These are phyloP conservation scores for Anoplopoma fimbria DNA, from an alignment of 2,113 vertebrate species.

Conservation along the genomic window DNA sequence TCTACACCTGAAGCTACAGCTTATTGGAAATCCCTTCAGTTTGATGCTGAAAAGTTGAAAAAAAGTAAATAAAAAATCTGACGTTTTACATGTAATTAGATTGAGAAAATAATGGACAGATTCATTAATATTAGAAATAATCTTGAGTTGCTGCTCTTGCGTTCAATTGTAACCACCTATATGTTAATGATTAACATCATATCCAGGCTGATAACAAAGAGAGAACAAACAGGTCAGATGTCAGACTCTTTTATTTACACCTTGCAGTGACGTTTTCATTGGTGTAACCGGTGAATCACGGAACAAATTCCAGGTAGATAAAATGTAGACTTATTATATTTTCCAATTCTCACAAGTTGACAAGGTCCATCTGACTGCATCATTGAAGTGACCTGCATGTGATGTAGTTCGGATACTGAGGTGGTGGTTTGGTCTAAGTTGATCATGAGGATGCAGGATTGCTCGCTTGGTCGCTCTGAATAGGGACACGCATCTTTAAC, in stretches of 20 bases:
- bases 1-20: background rate
- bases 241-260: background rate
- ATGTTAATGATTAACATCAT: constrained; percentile 40
- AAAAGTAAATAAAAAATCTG: too few species aligned
- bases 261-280: background rate
- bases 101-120: background rate
- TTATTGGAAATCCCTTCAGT: background rate
- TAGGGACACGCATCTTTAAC: background rate
- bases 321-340: background rate
- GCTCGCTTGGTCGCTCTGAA: background rate
- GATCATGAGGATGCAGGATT: background rate
- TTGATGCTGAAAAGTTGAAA: background rate
- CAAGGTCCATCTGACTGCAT: background rate
- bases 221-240: constrained; percentile 28
- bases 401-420: background rate
- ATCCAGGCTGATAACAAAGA: constrained; percentile 27
- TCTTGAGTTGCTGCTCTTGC: background rate
- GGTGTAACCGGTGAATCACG: background rate
- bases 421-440: background rate
- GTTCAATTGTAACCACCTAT: background rate
- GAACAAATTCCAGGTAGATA: background rate
- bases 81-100: background rate
- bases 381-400: background rate
- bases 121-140: background rate
- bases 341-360: background rate